Conservation (phyloP, 2,888 invertebrate species). For the Andrena minutula region DNA sequence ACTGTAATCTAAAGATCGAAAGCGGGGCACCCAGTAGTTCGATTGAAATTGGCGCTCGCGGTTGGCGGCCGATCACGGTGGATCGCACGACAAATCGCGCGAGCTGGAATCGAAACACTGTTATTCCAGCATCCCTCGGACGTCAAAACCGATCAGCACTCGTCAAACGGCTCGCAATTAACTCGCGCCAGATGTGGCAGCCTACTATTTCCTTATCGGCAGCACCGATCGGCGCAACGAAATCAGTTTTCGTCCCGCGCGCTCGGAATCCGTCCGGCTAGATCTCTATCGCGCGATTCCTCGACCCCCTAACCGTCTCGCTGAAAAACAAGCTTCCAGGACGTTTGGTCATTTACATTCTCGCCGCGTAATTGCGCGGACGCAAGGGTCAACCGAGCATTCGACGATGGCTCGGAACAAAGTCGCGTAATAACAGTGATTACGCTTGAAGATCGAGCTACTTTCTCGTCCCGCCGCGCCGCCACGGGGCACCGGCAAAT, state of each 20-base stretch:
- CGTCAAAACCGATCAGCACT: background rate
- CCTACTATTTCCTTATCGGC: conserved; percentile 50
- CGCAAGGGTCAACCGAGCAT: conserved; percentile 10
- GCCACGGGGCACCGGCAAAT: conserved; percentile 10
- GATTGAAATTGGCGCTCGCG: conserved; percentile 13
- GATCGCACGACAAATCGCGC: conserved; percentile 29
- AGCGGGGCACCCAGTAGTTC: background rate
- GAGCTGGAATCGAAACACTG: conserved; percentile 16
- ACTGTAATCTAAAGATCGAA: conserved; percentile 17
- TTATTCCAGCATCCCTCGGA: conserved; percentile 12
- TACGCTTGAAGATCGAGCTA: conserved; percentile 22
- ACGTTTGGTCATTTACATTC: conserved; percentile 40
- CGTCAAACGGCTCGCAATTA: conserved; percentile 28
- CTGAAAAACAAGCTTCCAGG: background rate
- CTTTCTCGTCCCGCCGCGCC: conserved; percentile 19
- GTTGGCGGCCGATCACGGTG: background rate
- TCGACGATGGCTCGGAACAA: conserved; percentile 41
- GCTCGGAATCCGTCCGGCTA: background rate
- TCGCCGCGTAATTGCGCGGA: conserved; percentile 39
- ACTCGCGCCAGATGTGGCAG: conserved; percentile 15
- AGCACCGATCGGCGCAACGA: conserved; percentile 14
- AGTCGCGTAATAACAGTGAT: conserved; percentile 50
- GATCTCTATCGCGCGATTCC: conserved; percentile 25
- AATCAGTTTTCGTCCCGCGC: conserved; percentile 9
- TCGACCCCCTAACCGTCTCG: background rate